Evolutionary conservation across 2,888 invertebrate genomes (phyloP), one percentile per base, ranked within the genome.

Genomic region (Eristalis intricaria): DNA sequence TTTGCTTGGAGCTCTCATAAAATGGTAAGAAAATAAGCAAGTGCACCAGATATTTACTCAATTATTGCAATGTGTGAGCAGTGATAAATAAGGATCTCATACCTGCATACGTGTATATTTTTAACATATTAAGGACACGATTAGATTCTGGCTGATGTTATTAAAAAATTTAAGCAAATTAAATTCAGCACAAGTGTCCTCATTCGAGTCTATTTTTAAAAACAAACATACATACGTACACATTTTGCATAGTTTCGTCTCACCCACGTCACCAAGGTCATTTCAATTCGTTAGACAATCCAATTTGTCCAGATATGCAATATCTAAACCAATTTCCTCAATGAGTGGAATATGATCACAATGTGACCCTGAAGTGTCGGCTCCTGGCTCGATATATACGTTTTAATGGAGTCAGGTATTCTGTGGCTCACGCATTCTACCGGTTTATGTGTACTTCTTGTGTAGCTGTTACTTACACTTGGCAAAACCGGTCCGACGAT

Each of bases 401-500:
- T n/a, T 35, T 29, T 7, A 8, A 56, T 19, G 23, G 23, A n/a
- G 61, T 50, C 11, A 29, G 29, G 29, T 15, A 40, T 61, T 50
- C 19, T 50, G 19, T 15, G 35, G 64, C 70, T 40, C 68, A 80
- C 76, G 35, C 80, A 65, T 56, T 76, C 29, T 82, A 82, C 85
- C 73, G 81, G 85, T 85, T 85, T 85, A 13, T 26, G 50, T 19
- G 19, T 50, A 50, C 8, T 63, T 35, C 43, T 60, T 83, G 60
- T 0, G 29, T 13, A 26, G 56, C 15, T 29, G 61, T 66, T 68
- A 22, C 38, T 58, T 22, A 19, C 50, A 65, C 19, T 60, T 65
- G 22, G 19, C 4, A n/a, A 56, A 87, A 87, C 87, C 84, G 79
- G 87, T 87, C 77, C 35, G 26, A 7, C 35, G 66, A 83, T 76